Percentiles rank a stretch among this genome's conserved stretches.
These are phyloP conservation scores for Lithosia quadra DNA, from an alignment of 2,888 invertebrate species.

Conservation along the genomic window DNA sequence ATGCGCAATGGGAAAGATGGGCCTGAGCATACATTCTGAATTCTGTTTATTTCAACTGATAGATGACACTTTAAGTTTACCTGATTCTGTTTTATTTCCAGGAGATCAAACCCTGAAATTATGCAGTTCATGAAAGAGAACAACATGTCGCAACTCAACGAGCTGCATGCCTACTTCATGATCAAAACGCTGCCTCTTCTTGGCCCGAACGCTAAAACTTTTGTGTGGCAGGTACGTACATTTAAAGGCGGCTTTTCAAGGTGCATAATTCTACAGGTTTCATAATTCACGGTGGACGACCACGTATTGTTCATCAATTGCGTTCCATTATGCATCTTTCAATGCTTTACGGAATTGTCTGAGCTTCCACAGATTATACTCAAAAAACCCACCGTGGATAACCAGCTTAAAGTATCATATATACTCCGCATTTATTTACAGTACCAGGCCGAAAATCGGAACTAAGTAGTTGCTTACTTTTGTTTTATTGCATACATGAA, in stretches of 20 bases:
- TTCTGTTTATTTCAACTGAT: neutral
- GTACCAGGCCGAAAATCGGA: too few relatives aligned
- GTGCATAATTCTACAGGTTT: too few relatives aligned
- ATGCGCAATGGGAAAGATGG: too few relatives aligned
- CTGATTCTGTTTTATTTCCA: conserved; percentile 39
- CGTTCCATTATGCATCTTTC: too few relatives aligned
- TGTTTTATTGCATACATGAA: neutral
- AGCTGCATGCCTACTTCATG: conserved; percentile 75
- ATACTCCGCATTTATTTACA: too few relatives aligned
- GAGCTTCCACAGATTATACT: too few relatives aligned
- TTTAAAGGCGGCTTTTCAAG: neutral
- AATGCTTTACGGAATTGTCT: too few relatives aligned
- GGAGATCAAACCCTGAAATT: conserved; percentile 72
- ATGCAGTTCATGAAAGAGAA: conserved; percentile 65
- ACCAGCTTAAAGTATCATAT: too few relatives aligned
- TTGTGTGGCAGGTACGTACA: conserved; percentile 76
- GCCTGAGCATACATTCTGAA: too few relatives aligned
- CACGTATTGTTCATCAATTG: too few relatives aligned
- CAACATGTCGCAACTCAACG: conserved; percentile 54
- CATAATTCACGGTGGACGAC: too few relatives aligned
- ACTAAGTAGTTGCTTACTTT: too few relatives aligned
- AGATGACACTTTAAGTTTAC: neutral
- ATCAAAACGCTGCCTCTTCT: conserved; percentile 66
- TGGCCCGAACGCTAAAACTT: conserved; percentile 57
- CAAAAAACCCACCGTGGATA: neutral